Evolutionary conservation across 2,797 vertebrate species (phyloP), one percentile per base, ranked within the genome.

Genomic region (Dicrostonyx torquatus): DNA sequence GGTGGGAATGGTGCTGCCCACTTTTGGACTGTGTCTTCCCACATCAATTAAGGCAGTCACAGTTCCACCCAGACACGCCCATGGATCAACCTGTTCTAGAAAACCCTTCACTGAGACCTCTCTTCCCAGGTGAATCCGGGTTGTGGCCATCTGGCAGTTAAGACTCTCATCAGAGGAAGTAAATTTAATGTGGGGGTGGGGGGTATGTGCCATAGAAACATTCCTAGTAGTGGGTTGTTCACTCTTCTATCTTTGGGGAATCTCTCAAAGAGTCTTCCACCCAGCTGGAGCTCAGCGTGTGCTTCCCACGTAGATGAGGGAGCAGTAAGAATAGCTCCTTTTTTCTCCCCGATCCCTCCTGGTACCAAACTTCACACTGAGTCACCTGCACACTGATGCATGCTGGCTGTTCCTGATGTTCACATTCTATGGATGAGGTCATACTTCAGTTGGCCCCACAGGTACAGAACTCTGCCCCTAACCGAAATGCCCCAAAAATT

Each of bases 181-280:
- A 70, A 76, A 75, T 58, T 78, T 58, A 43, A 0, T 5, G 2
- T 2, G 66, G 8, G 13, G 48, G 5, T 2, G 13, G 1, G 3
- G 64, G 4, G 17, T 60, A 77, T 77, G 20, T 50, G 62, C 66
- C 4, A 1, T 24, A 8, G 24, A 5, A 75, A 89, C 26, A 4
- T 9, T 93, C n/a, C 43, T 55, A 13, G 3, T 2, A 58, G 14
- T 40, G 55, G 18, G 3, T 50, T 83, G 15, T 40, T 87, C 34
- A 5, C 60, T 53, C 37, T n/a, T 45, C 8, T 34, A 5, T 34
- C 55, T 50, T 26, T 14, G 10, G n/a, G 11, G 60, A 45, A 70
- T 91, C 12, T 6, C 43, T 58, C 34, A 14, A n/a, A n/a, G 20
- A 20, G 43, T 14, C 94, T 43, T 17, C 26, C 48, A 6, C 22